Conservation (phyloP, 2,113 vertebrate genomes). For the Balaeniceps rex region DNA sequence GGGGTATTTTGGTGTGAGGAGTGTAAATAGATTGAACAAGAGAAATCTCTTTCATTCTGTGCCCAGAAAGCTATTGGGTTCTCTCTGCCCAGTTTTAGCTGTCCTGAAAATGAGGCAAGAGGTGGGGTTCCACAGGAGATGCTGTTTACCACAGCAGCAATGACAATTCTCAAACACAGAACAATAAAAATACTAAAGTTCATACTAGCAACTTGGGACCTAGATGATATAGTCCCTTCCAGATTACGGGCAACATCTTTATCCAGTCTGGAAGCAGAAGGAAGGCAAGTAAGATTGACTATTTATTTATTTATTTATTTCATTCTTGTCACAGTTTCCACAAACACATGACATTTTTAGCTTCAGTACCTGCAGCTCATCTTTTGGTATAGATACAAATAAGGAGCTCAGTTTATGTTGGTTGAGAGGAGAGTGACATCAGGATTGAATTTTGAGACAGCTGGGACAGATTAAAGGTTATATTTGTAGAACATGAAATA, state of each 20-base stretch:
- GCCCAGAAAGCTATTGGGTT: not conserved
- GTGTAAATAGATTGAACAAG: not conserved
- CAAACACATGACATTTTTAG: not conserved
- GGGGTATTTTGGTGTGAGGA: not conserved
- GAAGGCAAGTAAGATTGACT: not conserved
- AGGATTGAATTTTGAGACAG: slow-evolving; percentile 41
- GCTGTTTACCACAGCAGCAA: not conserved
- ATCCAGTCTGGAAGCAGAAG: not conserved
- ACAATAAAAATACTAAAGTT: not conserved
- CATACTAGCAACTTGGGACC: not conserved
- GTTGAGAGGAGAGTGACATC: not conserved
- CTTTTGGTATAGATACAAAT: not conserved
- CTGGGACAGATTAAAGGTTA: slow-evolving; percentile 50
- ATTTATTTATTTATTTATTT: not conserved
- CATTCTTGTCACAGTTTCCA: not conserved
- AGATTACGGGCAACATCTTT: not conserved
- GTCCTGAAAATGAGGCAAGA: not conserved
- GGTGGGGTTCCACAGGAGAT: not conserved
- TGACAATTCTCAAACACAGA: not conserved
- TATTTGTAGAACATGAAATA: slow-evolving; percentile 50
- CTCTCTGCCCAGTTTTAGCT: not conserved
- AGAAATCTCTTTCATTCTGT: no score
- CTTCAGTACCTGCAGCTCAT: not conserved
- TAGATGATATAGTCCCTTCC: not conserved
- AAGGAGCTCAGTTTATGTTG: not conserved